Evolutionary conservation across 2,113 vertebrate species (phyloP).

Genomic region (Mastomys natalensis): DNA sequence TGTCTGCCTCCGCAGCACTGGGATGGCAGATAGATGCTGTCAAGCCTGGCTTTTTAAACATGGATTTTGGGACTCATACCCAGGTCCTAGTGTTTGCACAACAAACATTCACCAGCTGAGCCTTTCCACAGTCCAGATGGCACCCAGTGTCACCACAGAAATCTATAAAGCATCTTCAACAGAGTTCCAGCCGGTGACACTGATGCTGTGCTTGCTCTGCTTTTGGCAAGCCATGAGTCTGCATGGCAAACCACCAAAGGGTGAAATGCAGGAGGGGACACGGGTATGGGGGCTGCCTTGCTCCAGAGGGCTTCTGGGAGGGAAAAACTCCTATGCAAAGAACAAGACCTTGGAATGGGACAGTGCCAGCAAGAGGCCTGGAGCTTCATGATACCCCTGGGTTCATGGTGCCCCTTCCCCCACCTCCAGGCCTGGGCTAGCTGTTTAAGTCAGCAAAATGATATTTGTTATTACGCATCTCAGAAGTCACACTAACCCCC

Average conservation of each 20-base stretch:
- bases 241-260: fast-evolving
- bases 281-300: background rate
- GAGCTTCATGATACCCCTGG: background rate
- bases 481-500: background rate
- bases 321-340: background rate
- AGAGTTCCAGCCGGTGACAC: no score
- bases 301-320: background rate
- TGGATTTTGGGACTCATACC: background rate
- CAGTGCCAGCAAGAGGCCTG: background rate
- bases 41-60: no score
- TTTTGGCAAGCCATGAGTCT: background rate
- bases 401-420: no score
- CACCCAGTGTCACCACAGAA: background rate
- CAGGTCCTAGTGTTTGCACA: background rate
- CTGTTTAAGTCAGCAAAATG: background rate
- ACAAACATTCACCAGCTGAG: background rate
- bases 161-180: background rate
- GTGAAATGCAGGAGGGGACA: background rate
- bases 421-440: background rate
- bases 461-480: background rate
- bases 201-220: background rate
- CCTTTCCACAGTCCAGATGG: background rate
- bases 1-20: background rate
- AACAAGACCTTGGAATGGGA: background rate
- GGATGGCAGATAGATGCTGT: background rate